Evolutionary conservation across 64 coral and sea anemone species (phyloP), one percentile per base, ranked within the genome.

Genomic region (Stichodactyla mertensii): DNA sequence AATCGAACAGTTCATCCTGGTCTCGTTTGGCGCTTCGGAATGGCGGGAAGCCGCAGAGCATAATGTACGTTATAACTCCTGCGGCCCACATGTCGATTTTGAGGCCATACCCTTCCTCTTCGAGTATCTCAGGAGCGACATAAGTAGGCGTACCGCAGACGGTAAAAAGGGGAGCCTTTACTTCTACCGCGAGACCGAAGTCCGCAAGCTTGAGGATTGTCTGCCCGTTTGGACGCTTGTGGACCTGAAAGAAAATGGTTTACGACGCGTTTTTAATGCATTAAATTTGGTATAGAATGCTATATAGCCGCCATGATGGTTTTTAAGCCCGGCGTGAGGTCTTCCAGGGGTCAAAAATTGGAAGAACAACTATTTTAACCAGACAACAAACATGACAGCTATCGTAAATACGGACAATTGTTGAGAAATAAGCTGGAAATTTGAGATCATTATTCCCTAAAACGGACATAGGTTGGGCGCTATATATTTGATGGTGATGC

Each of bases 11-110:
- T 66, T 99, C 97, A 52, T 99, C 97, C 60, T 99, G 97, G 74
- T 99, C 97, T 24, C 90, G 90, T 16, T 95, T 95, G 55, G 97
- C 84, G 83, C 97, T 99, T 6, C 93, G 97, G 58, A 99, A 99
- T 20, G 97, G 97, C 85, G 97, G 97, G 88, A 99, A 99, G 52
- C 97, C 97, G 71, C 97, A 99, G 23, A 99, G 90, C 97, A 99
- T 99, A 82, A 99, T 99, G 20, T 99, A 99, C 0, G 93, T 90
- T 52, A 99, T 99, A 14, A 99, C 93, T 58, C 97, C 97, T 14
- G 97, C 97, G 11, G 97, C 97, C 97, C 97, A 99, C 88, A 89
- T 93, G 88, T 99, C 97, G 6, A 99, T 92, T 27, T 95, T 95
- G 9, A 99, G 89, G 11, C 97, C 93, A 58, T 99, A 99, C 7